Evolutionary conservation across 2,888 invertebrate species (phyloP).

Genomic region (Thelaira solivaga): DNA sequence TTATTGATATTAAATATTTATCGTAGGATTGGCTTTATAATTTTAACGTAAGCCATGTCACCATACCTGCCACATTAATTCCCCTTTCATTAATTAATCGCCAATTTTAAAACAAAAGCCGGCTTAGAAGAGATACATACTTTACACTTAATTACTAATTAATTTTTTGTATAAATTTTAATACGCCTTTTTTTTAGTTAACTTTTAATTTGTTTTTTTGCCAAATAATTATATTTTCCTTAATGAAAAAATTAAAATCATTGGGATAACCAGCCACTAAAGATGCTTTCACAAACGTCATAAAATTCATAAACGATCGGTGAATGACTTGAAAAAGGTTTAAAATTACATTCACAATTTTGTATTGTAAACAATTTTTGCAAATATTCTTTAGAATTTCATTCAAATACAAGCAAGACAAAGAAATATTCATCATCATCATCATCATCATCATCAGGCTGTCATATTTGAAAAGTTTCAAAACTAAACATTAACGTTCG

Average conservation of each 20-base stretch:
- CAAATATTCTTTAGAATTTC: slow-evolving; percentile 13
- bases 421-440: slow-evolving; percentile 52
- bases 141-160: too few species aligned
- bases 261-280: slow-evolving; percentile 3
- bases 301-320: slow-evolving; percentile 45
- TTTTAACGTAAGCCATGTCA: too few species aligned
- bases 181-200: too few species aligned
- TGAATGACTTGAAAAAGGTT: slow-evolving; percentile 27
- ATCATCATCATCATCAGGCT: slow-evolving; percentile 59
- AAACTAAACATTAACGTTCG: slow-evolving; percentile 40
- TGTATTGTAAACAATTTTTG: not conserved
- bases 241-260: slow-evolving; percentile 15
- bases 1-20: too few species aligned
- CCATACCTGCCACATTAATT: too few species aligned
- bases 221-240: not conserved
- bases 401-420: slow-evolving; percentile 7
- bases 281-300: slow-evolving; percentile 24
- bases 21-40: too few species aligned
- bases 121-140: too few species aligned
- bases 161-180: too few species aligned
- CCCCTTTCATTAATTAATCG: too few species aligned
- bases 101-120: too few species aligned
- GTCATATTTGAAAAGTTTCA: slow-evolving; percentile 46
- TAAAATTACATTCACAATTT: slow-evolving; percentile 22
- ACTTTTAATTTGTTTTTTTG: not conserved